These are phyloP conservation scores for Phycodurus eques DNA, from an alignment of 2,113 vertebrate genomes.

Conservation along the genomic window DNA sequence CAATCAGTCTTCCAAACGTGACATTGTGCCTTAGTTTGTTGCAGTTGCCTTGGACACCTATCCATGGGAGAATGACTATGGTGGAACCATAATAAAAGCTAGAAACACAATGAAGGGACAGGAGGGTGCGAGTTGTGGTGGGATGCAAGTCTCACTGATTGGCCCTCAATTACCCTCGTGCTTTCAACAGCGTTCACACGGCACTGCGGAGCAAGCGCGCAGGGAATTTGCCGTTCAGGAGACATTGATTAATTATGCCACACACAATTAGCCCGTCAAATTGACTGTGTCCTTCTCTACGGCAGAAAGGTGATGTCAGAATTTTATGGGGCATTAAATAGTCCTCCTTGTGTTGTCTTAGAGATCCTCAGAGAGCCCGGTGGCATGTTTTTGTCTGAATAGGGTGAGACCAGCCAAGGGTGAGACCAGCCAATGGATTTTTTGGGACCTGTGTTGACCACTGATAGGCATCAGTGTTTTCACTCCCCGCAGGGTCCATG, in stretches of 20 bases:
- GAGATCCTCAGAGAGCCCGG: slow-evolving; percentile 43
- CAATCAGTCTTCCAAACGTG: slow-evolving; percentile 1
- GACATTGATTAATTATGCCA: slow-evolving; percentile 79
- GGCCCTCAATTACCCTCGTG: slow-evolving; percentile 49
- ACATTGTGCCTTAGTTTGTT: background rate
- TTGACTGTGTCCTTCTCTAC: slow-evolving; percentile 75
- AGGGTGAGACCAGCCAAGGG: slow-evolving; percentile 33
- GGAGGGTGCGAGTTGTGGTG: background rate
- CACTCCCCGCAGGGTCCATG: slow-evolving; percentile 46
- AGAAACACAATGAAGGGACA: slow-evolving; percentile 4
- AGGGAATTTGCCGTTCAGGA: slow-evolving; percentile 67
- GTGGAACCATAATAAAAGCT: background rate
- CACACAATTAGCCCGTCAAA: slow-evolving; percentile 77
- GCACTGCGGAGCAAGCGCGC: slow-evolving; percentile 46
- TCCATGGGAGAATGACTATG: background rate
- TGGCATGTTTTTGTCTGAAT: slow-evolving; percentile 55
- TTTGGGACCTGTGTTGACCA: slow-evolving; percentile 68
- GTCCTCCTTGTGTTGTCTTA: slow-evolving; percentile 60
- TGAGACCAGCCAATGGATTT: slow-evolving; percentile 57
- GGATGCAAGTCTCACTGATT: slow-evolving; percentile 2
- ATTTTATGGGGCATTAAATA: slow-evolving; percentile 70
- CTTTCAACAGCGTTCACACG: slow-evolving; percentile 48
- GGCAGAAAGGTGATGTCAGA: slow-evolving; percentile 75
- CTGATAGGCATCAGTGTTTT: slow-evolving; percentile 66
- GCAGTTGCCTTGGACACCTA: background rate